phyloP scores from a whole-genome alignment of 2,888 invertebrate species.

The Epsilonema sp. region DNA sequence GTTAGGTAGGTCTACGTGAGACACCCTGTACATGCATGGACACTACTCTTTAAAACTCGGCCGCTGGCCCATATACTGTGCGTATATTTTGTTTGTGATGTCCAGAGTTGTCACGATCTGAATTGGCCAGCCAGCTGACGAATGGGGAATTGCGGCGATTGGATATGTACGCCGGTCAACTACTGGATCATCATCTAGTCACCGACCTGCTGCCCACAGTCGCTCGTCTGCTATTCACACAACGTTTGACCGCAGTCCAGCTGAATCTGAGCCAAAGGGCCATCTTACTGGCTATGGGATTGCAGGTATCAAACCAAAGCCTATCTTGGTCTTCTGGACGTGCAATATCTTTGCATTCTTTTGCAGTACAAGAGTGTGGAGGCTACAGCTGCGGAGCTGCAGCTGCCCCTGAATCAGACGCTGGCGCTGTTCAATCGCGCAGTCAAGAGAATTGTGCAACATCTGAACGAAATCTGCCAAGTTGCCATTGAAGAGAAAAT shows the following conservation, averaged over 20 bases:
- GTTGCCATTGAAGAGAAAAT: conserved; percentile 15
- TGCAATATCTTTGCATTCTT: too few relatives aligned
- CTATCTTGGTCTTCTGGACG: too few relatives aligned
- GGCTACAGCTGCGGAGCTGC: conserved; percentile 55
- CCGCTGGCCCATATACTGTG: too few relatives aligned
- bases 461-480: conserved; percentile 29
- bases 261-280: conserved; percentile 19
- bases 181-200: conserved; percentile 78
- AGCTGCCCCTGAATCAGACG: conserved; percentile 53
- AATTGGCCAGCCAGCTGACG: conserved; percentile 50
- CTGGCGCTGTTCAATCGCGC: conserved; percentile 66
- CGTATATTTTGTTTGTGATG: too few relatives aligned
- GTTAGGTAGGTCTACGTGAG: too few relatives aligned
- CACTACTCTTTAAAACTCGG: too few relatives aligned
- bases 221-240: conserved; percentile 54
- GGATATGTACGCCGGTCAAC: conserved; percentile 69
- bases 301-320: too few relatives aligned
- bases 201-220: conserved; percentile 62
- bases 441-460: conserved; percentile 40
- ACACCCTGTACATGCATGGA: too few relatives aligned
- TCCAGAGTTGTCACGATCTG: conserved; percentile 18
- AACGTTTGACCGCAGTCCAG: conserved; percentile 35
- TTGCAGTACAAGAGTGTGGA: conserved; percentile 82
- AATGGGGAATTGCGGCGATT: conserved; percentile 66
- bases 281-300: conserved; percentile 19